Evolutionary conservation across 2,888 invertebrate species (phyloP).

Genomic region (Lycaena phlaeas): DNA sequence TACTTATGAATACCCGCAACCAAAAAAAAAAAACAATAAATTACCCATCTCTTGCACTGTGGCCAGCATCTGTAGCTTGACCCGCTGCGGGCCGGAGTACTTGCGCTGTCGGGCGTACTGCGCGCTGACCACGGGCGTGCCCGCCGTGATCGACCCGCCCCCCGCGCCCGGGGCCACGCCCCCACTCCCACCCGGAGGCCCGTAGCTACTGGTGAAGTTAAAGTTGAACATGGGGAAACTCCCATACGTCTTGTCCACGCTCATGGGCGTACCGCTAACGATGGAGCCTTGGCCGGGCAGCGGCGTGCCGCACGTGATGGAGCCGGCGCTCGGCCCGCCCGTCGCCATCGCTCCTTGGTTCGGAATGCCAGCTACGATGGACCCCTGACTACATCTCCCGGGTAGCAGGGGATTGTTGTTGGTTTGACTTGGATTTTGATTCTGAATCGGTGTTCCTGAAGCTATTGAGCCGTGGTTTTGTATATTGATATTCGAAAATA

Average conservation of each 20-base stretch:
- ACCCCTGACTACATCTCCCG: conserved; percentile 13
- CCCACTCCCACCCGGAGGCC: too few species aligned
- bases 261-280: conserved; percentile 20
- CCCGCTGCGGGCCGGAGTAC: conserved; percentile 71
- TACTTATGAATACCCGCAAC: conserved; percentile 22
- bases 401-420: conserved; percentile 10
- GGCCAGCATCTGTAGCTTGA: conserved; percentile 64
- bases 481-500: background rate
- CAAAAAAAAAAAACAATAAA: conserved; percentile 31
- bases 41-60: conserved; percentile 87
- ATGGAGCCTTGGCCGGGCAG: conserved; percentile 17
- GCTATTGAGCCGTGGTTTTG: background rate
- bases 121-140: conserved; percentile 25
- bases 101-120: conserved; percentile 60
- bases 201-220: conserved; percentile 13
- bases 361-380: conserved; percentile 6
- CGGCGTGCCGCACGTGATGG: conserved; percentile 20
- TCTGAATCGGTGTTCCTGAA: conserved; percentile 8
- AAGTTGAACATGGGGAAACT: conserved; percentile 12
- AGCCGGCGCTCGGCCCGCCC: conserved; percentile 12
- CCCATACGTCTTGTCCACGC: conserved; percentile 12
- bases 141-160: conserved; percentile 38
- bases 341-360: conserved; percentile 13
- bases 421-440: conserved; percentile 14
- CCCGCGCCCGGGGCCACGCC: too few species aligned